phyloP scores from a whole-genome alignment of 1,140 invertebrate species.

The Lucilia sericata region DNA sequence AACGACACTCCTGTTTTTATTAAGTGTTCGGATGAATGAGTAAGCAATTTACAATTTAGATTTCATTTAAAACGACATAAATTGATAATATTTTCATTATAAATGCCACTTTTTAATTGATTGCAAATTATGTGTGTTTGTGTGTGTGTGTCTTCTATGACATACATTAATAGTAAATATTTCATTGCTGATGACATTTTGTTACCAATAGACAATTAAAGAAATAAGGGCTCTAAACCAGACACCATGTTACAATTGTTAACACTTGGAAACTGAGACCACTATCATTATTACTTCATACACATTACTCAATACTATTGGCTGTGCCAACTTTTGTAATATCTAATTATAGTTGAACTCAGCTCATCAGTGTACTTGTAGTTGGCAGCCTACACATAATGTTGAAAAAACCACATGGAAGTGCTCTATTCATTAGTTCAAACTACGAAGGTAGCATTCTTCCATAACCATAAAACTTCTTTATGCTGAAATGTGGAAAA shows the following conservation, averaged over 20 bases:
- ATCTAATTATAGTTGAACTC: not conserved
- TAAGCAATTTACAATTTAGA: not conserved
- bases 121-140: not conserved
- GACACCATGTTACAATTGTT: not conserved
- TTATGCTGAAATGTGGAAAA: not conserved
- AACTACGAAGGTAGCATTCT: too few species aligned
- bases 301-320: not conserved
- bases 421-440: too few species aligned
- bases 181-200: not conserved
- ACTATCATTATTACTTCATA: too few species aligned
- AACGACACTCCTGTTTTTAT: conserved; percentile 1
- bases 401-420: too few species aligned
- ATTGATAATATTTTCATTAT: not conserved
- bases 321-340: not conserved
- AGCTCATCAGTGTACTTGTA: not conserved
- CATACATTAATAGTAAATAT: not conserved
- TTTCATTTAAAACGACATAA: not conserved
- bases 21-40: not conserved
- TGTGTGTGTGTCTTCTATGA: not conserved
- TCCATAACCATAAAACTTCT: not conserved
- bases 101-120: not conserved
- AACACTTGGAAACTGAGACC: too few species aligned
- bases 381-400: not conserved
- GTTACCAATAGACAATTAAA: not conserved
- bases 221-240: not conserved